Percentiles rank a stretch among this genome's conserved stretches.
Conservation (phyloP, 2,888 invertebrate genomes). For the Leptopilina drosophilae region DNA sequence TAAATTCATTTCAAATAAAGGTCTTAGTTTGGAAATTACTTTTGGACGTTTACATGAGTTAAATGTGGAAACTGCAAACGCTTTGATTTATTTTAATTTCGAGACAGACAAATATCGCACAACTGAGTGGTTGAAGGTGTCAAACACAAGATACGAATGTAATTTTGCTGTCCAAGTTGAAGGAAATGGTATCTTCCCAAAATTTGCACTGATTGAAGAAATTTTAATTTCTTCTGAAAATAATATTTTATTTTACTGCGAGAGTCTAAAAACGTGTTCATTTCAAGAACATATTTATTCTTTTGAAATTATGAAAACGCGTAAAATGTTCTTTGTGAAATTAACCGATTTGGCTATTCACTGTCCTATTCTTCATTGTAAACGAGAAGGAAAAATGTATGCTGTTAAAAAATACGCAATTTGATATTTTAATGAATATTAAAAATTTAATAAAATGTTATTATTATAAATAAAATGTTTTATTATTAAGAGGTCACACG, state of each 20-base stretch:
- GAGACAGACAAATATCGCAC: neutral
- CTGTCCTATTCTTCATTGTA: neutral
- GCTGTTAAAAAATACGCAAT: neutral
- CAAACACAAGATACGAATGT: neutral
- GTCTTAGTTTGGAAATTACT: neutral
- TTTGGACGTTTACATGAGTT: conserved; percentile 1
- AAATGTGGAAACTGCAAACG: neutral
- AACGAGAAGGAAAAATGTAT: neutral
- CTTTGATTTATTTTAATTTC: neutral
- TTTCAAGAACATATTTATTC: neutral
- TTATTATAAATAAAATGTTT: conserved; percentile 2
- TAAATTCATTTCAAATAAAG: neutral
- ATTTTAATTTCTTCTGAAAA: conserved; percentile 1
- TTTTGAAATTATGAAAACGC: neutral
- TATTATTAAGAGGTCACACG: neutral
- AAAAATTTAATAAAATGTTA: neutral
- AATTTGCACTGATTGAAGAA: conserved; percentile 12
- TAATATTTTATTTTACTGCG: neutral
- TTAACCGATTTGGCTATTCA: neutral
- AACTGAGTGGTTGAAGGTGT: neutral
- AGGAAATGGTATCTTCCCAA: neutral
- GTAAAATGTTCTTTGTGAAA: neutral
- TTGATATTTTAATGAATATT: neutral
- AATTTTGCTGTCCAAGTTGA: conserved; percentile 4
- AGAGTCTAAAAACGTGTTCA: neutral